Percentiles rank a stretch among this genome's conserved stretches.
phyloP scores from a whole-genome alignment of 1,140 invertebrate genomes.

The Magallana ariakensis region DNA sequence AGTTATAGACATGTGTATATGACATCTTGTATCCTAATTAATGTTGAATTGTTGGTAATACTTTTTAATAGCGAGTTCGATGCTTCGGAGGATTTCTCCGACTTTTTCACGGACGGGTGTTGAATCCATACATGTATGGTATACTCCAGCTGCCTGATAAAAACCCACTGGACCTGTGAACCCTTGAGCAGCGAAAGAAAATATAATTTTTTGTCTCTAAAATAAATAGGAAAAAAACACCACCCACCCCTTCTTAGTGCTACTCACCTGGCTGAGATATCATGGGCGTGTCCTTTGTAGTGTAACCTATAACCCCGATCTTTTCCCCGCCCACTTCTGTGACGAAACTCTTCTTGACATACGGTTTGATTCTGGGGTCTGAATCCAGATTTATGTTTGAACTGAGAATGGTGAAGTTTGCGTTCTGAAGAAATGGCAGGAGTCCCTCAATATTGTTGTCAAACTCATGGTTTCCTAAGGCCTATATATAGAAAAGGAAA shows the following conservation, averaged over 20 bases:
- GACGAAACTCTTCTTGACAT: conserved; percentile 84
- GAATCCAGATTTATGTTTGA: conserved; percentile 87
- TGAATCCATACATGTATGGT: too few relatives aligned
- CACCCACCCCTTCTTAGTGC: not conserved
- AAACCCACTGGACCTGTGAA: too few relatives aligned
- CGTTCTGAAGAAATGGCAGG: conserved; percentile 87
- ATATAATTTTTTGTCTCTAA: too few relatives aligned
- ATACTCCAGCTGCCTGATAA: too few relatives aligned
- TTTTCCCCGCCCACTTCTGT: conserved; percentile 84
- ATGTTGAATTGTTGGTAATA: too few relatives aligned
- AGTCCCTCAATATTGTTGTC: conserved; percentile 89
- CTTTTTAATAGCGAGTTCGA: too few relatives aligned
- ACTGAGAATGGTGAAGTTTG: conserved; percentile 87
- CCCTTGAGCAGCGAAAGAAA: too few relatives aligned
- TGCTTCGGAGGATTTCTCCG: too few relatives aligned
- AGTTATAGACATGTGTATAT: too few relatives aligned
- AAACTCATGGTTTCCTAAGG: conserved; percentile 95
- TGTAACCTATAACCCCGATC: conserved; percentile 92
- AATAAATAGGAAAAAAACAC: too few relatives aligned
- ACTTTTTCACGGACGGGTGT: too few relatives aligned
- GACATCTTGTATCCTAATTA: too few relatives aligned
- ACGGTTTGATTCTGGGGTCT: conserved; percentile 83
- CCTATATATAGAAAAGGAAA: conserved; percentile 81
- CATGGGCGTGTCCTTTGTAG: conserved; percentile 88
- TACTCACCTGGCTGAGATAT: conserved; percentile 61